Evolutionary conservation across 2,113 vertebrate species (phyloP), one percentile per base, ranked within the genome.

Genomic region (Bombycilla garrulus): DNA sequence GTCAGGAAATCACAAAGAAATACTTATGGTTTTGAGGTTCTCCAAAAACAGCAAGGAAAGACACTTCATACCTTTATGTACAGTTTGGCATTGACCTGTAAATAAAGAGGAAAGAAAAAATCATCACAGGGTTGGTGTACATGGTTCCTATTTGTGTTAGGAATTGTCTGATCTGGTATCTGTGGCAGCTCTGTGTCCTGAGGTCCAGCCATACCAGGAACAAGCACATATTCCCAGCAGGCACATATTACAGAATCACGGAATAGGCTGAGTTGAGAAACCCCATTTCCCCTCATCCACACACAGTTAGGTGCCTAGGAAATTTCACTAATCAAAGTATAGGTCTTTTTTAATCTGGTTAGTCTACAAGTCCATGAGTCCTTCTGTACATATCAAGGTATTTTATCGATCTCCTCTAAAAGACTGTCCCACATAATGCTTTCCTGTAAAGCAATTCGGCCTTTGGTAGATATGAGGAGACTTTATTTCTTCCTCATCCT

Each of bases 11-110:
- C 56, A 79, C 53, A 25, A 85, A 84, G 28, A 54, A 92, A 85
- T 95, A 96, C 88, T 95, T 88, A 72, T 42, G 7, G 40, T 47
- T 91, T 24, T 1, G 5, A 47, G 11, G 35, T 78, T 19, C 29
- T 51, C 22, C 67, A 56, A 22, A 25, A 58, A 31, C 19, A 54
- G 11, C 0, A 10, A 61, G n/a, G 24, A 38, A 65, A 48, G 78
- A 44, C 56, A 78, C n/a, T 97, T 61, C 98, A 15, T 98, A 99
- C 99, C 97, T 97, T 97, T 98, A 66, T 97, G 97, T 65, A 93
- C 96, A 60, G 45, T 74, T 42, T 53, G 97, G 97, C 99, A 99
- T 93, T 97, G 97, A 93, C 98, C 99, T 99, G 96, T 66, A 92
- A 98, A 92, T 38, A 97, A 85, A 98, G 69, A 86, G 16, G 18